Base-by-base conservation (phyloP, 1,140 invertebrate genomes). In the Tigriopus japonicus region DNA sequence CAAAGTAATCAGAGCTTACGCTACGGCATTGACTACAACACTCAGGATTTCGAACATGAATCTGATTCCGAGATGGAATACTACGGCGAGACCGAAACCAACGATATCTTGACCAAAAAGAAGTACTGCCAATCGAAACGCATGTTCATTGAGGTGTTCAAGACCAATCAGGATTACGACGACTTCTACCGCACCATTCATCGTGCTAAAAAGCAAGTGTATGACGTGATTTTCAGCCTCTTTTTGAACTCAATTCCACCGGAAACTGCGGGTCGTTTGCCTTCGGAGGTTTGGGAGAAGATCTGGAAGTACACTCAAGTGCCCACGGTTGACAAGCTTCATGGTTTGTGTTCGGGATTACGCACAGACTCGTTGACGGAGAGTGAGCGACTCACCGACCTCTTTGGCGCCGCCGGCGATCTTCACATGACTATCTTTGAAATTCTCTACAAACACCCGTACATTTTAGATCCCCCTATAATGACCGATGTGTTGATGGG, bases 381-480 rank as follows among this genome's bases (percentile, higher is more conserved):
- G 21, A 58, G 42, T 23, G 40, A 58, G n/a, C 24, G 55, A 42
- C 24, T 58, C 35, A 28, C 28, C 2, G 17, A 58, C 15, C 42
- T 40, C 2, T 58, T 58, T 58, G 21, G 3, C 7, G 21, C 55
- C 23, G 55, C 42, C 15, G n/a, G 21, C 3, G 15, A 40, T 58
- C 55, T 58, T 6, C 55, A 58, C 28, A 58, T 35, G 40, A 58
- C 42, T 9, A 14, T 58, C 5, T 58, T 35, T 23, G 40, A 58
- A 42, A 58, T 58, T 9, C 55, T 58, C 5, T 58, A 6, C 55
- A 58, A 49, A 10, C 45, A 49, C 21, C 21, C 45, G n/a, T 35
- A 35, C 28, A 35, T 35, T 35, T 9, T 35, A 5, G 28, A 35
- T 35, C 28, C 28, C 3, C 28, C 28, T 35, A 3, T 35, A 35